Base-by-base conservation (phyloP, 2,797 vertebrate genomes). In the Macrochelys suwanniensis region DNA sequence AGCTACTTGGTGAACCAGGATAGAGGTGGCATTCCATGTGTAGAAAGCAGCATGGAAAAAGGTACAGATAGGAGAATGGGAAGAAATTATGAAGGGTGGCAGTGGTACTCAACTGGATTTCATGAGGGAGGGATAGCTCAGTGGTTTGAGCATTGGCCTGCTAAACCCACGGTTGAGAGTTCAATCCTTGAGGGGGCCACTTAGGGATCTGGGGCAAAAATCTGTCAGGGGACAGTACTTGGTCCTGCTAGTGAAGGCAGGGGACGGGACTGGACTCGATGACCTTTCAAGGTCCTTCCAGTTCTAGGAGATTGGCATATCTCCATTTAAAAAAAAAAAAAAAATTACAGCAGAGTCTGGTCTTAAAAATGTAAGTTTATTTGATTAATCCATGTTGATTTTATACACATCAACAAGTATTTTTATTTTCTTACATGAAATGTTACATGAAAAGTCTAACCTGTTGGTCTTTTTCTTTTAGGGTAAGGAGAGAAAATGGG, bases 21-120 rank as follows among this genome's bases (percentile, higher is more conserved):
- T 0, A 80, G 6, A 0, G 0, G 11, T 0, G 16, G 25, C 51
- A 17, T 1, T 2, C 0, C 0, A 71, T 5, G 11, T 79, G 33
- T 26, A 10, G n/a, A 2, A 49, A n/a, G 56, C 0, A 0, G 9
- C 49, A 37, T 5, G 7, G 25, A 8, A 56, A 45, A 16, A 77
- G 71, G 23, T 47, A 42, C 5, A 76, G 71, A 45, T 15, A 26
- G 42, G 11, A 76, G 23, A 28, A 76, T 13, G 25, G 42, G 28
- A 76, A 28, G 25, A 76, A 25, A 9, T 71, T n/a, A 5, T 19
- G 42, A 47, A 47, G 23, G 25, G 25, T 15, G 6, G 23, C 42
- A 45, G 7, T 47, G 25, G 42, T 45, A 45, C 19, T 74, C 42
- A 45, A 45, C 71, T 45, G 71, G 23, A 45, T 74, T 45, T 74